These are phyloP conservation scores for Turritopsis rubra DNA, from an alignment of 30 jellyfish, hydroid and myxozoan species.

Conservation along the genomic window DNA sequence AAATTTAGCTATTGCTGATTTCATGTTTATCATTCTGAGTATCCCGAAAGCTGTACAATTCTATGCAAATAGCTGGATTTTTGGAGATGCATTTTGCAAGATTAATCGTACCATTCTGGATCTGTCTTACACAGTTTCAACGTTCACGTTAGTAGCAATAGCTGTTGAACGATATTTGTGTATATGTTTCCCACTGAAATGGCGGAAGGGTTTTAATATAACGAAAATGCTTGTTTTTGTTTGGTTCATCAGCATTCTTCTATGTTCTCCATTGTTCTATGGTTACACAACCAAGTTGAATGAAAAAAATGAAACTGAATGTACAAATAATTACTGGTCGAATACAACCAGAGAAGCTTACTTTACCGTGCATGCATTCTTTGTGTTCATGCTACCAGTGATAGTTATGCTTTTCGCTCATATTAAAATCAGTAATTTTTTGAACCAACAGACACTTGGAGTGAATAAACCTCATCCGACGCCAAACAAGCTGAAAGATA, in stretches of 20 bases:
- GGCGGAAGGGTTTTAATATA: not conserved
- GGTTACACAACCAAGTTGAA: not conserved
- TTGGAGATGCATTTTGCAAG: constrained; percentile 11
- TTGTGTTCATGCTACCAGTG: not conserved
- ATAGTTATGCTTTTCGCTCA: not conserved
- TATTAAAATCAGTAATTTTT: not conserved
- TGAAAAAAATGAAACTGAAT: not conserved
- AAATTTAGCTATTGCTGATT: constrained; percentile 7
- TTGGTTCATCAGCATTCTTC: not conserved
- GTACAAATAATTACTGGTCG: constrained; percentile 16
- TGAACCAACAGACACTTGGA: not conserved
- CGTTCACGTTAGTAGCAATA: not conserved
- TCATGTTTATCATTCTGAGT: not conserved
- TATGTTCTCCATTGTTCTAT: constrained; percentile 5
- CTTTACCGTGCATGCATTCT: not conserved
- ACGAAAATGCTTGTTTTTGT: not conserved
- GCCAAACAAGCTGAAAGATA: not conserved
- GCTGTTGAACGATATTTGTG: constrained; percentile 6
- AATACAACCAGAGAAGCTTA: not conserved
- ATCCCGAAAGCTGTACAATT: not conserved
- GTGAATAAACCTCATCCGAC: not conserved
- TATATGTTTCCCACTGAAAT: constrained; percentile 6
- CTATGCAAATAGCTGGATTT: not conserved
- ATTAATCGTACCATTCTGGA: constrained; percentile 5
- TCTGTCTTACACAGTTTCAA: constrained; percentile 3